Base-by-base conservation (phyloP, 2,113 vertebrate species). In the Andinoacara biseriatus region DNA sequence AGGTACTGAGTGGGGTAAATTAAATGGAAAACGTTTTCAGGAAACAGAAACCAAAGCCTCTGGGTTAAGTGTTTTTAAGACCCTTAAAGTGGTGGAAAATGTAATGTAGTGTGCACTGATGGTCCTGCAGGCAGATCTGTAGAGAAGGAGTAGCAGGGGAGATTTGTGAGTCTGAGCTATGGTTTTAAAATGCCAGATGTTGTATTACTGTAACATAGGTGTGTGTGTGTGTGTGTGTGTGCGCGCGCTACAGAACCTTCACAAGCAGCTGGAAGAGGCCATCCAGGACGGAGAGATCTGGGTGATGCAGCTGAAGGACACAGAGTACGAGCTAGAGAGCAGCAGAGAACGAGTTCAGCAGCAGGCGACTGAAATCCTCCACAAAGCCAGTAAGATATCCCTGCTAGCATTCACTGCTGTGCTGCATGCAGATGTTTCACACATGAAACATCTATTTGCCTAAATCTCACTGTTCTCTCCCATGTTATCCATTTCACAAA, bases 231-330 rank as follows among this genome's bases (percentile, higher is more conserved):
- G 46, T 54, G 67, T 72, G 2, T 54, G 24, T 72, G 43, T 72
- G 1, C 54, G 61, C 6, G 1, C 56, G 61, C n/a, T 81, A 87
- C 77, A 99, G 98, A 96, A 97, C 91, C 96, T 99, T 90, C 97
- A 99, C 78, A 98, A 98, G 92, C 97, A 99, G 93, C 96, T 99
- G 89, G 97, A 98, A 65, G 97, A 99, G 84, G 97, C 97, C 90
- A 97, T 97, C 86, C 97, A 97, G 92, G 97, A 98, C 59, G 97
- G 98, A 40, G 95, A 97, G 94, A 97, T 97, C 83, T 96, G 97
- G 94, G 89, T 98, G 91, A 98, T 96, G 96, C 97, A 98, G 93
- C 96, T 99, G 89, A 98, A 98, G 87, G 97, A 99, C 94, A 97
- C 97, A 0, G 98, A 99, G 92, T 97, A 97, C 24, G 98, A 99